Evolutionary conservation across 2,888 invertebrate species (phyloP).

Genomic region (Sinopyrophorus schimmeli): DNA sequence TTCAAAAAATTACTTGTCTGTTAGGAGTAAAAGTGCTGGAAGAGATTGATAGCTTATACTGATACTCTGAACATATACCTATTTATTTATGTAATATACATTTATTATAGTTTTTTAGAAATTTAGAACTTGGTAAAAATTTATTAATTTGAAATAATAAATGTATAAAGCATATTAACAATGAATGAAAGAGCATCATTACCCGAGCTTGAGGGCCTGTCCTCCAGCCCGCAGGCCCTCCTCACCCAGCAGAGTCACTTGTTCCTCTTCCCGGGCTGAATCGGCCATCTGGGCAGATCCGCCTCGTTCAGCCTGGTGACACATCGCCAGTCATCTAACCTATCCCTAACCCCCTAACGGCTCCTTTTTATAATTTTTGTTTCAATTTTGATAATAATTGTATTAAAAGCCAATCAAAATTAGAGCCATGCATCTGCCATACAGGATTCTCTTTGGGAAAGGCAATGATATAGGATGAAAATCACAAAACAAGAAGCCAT

Average conservation of each 20-base stretch:
- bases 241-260: conserved; percentile 94
- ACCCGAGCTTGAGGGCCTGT: conserved; percentile 98
- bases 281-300: conserved; percentile 88
- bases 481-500: conserved; percentile 5
- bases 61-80: conserved; percentile 1
- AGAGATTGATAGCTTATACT: conserved; percentile 41
- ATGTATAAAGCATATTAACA: conserved; percentile 8
- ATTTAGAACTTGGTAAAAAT: not conserved
- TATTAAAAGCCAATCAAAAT: no score
- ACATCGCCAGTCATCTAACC: conserved; percentile 40
- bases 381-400: conserved; percentile 21
- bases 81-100: conserved; percentile 12
- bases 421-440: conserved; percentile 32
- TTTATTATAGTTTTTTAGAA: conserved; percentile 17
- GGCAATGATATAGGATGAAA: conserved; percentile 6
- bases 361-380: conserved; percentile 14
- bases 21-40: conserved; percentile 77
- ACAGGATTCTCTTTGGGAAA: conserved; percentile 29
- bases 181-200: conserved; percentile 59
- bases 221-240: conserved; percentile 93
- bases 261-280: conserved; percentile 93
- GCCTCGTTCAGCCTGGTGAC: conserved; percentile 70
- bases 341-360: conserved; percentile 30
- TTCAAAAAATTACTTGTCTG: conserved; percentile 73
- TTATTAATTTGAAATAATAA: conserved; percentile 8